Percentiles rank a stretch among this genome's conserved stretches.
Evolutionary conservation across 2,797 vertebrate species (phyloP).

Genomic region (Trachurus trachurus): DNA sequence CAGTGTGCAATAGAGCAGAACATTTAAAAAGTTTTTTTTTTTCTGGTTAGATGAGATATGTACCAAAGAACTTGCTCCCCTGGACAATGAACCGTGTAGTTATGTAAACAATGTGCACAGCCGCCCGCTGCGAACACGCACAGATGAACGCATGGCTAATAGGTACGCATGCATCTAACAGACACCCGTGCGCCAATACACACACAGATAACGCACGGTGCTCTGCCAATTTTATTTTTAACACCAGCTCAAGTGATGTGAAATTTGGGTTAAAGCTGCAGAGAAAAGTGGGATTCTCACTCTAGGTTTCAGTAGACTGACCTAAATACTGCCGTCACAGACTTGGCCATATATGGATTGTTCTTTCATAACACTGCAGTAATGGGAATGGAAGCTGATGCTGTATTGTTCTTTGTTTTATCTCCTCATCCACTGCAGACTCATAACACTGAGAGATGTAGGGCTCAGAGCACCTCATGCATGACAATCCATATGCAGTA

Average conservation of each 20-base stretch:
- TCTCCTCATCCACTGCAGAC: conserved; percentile 28
- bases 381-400: conserved; percentile 28
- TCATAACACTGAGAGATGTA: not conserved
- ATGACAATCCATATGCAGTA: conserved; percentile 13
- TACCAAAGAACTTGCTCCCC: conserved; percentile 14
- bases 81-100: not conserved
- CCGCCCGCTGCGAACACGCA: not conserved
- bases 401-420: conserved; percentile 44
- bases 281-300: conserved; percentile 49
- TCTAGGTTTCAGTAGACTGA: conserved; percentile 62
- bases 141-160: conserved; percentile 9
- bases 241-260: conserved; percentile 56
- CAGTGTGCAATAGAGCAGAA: conserved; percentile 24
- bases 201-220: not conserved
- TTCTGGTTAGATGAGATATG: conserved; percentile 9
- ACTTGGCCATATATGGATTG: conserved; percentile 60
- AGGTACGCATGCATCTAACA: not conserved
- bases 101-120: conserved; percentile 27
- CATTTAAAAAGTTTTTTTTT: conserved; percentile 21
- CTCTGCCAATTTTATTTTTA: conserved; percentile 67
- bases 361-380: conserved; percentile 55
- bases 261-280: conserved; percentile 71
- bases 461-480: conserved; percentile 6
- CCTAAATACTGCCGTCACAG: conserved; percentile 66
- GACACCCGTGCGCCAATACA: not conserved